phyloP scores from a whole-genome alignment of 2,797 vertebrate species.

The Enteromius mattozi region DNA sequence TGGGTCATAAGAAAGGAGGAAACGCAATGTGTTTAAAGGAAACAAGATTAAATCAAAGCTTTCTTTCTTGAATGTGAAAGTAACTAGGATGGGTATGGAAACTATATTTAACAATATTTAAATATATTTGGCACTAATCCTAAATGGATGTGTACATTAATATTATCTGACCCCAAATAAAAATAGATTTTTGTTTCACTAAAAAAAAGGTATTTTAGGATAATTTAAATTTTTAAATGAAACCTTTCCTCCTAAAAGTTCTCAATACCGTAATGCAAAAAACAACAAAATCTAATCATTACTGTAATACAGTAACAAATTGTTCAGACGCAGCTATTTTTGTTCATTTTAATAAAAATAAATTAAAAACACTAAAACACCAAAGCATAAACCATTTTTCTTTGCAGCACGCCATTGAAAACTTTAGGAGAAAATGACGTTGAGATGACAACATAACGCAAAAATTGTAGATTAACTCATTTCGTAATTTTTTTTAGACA shows the following conservation, averaged over 20 bases:
- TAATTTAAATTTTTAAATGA: not conserved
- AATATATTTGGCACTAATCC: conserved; percentile 11
- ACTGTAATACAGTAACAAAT: conserved; percentile 4
- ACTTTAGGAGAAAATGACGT: not conserved
- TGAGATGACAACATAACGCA: not conserved
- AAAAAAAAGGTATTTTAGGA: not conserved
- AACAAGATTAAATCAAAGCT: not conserved
- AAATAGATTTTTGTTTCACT: not conserved
- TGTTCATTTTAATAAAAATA: not conserved
- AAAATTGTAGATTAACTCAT: not conserved
- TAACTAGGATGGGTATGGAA: not conserved
- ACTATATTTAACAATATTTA: not conserved
- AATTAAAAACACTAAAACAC: not conserved
- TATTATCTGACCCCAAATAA: not conserved
- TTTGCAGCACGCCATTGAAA: not conserved
- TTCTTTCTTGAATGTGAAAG: not conserved
- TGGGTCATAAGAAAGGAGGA: not conserved
- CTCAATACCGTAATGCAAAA: not conserved
- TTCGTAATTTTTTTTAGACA: no score
- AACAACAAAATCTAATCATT: not conserved
- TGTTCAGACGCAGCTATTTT: not conserved
- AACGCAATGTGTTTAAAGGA: not conserved
- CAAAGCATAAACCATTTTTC: not conserved
- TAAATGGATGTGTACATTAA: not conserved
- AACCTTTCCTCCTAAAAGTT: not conserved